phyloP scores from a whole-genome alignment of 1,140 invertebrate species.

The Aplysia californica region DNA sequence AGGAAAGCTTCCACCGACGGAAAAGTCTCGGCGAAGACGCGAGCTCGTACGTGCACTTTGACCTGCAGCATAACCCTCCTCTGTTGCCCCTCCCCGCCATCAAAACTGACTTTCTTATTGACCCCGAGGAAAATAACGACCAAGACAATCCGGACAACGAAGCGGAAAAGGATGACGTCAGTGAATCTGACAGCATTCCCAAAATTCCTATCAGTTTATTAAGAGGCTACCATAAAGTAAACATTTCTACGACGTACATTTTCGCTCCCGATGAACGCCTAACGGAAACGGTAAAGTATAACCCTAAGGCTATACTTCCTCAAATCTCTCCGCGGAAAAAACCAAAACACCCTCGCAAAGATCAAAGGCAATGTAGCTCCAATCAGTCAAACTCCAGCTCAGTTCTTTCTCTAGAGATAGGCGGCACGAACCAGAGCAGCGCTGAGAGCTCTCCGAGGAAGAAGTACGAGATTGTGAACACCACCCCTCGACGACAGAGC shows the following conservation, averaged over 20 bases:
- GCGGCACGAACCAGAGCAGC: too few relatives aligned
- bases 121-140: too few relatives aligned
- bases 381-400: too few relatives aligned
- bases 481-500: too few relatives aligned
- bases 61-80: too few relatives aligned
- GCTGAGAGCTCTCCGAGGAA: background rate
- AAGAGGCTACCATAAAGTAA: background rate
- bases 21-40: background rate
- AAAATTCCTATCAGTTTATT: background rate
- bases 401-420: too few relatives aligned
- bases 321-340: too few relatives aligned
- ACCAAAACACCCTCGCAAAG: background rate
- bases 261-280: background rate
- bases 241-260: background rate
- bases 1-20: background rate
- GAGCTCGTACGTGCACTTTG: background rate
- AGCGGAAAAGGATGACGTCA: too few relatives aligned
- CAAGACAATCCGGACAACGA: too few relatives aligned
- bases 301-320: background rate
- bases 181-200: background rate
- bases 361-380: background rate
- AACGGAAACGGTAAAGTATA: background rate
- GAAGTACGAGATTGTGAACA: background rate
- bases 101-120: too few relatives aligned
- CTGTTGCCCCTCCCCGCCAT: too few relatives aligned